Base-by-base conservation (phyloP, 2,888 invertebrate genomes). In the Eulithis prunata region DNA sequence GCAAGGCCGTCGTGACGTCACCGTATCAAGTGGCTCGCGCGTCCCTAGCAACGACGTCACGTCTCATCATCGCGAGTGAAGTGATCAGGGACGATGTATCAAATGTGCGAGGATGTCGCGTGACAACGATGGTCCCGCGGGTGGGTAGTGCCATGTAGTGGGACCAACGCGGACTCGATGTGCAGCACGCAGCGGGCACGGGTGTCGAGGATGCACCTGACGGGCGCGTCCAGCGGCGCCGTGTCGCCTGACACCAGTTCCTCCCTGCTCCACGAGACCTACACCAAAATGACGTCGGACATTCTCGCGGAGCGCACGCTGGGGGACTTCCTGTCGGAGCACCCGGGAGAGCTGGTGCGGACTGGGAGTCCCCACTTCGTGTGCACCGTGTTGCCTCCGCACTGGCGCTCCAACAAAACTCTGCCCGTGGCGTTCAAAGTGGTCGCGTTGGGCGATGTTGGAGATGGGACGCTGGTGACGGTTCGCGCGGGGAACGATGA, bases 351-450 rank as follows among this genome's bases (percentile, higher is more conserved):
- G 89, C 93, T 98, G 78, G 97, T 98, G 76, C 94, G 98, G 81
- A 99, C 99, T 46, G 95, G 97, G 76, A 97, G 97, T 83, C 99
- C 99, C 41, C 97, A 98, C 87, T 96, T 99, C 80, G 97, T 99
- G 71, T 99, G 99, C 90, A 98, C 99, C 46, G 97, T 97, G 53
- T 91, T 99, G 77, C 99, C 99, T 68, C 96, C 96, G 2, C 99
- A 99, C 87, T 99, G 99, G 99, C 95, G 99, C 74, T 98, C 98
- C 62, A 99, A 99, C 93, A 99, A 99, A 94, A 99, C 99, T 4
- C 94, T 99, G 70, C 99, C 99, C 56, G 96, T 98, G 68, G 98
- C 99, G 61, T 99, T 99, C 94, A 98, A 98, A 90, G 98, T 99
- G 80, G 97, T 99, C 63, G 97, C 98, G 4, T 93, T 99, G 62